These are phyloP conservation scores for Geotrypetes seraphini DNA, from an alignment of 2,797 vertebrate genomes.

Conservation along the genomic window DNA sequence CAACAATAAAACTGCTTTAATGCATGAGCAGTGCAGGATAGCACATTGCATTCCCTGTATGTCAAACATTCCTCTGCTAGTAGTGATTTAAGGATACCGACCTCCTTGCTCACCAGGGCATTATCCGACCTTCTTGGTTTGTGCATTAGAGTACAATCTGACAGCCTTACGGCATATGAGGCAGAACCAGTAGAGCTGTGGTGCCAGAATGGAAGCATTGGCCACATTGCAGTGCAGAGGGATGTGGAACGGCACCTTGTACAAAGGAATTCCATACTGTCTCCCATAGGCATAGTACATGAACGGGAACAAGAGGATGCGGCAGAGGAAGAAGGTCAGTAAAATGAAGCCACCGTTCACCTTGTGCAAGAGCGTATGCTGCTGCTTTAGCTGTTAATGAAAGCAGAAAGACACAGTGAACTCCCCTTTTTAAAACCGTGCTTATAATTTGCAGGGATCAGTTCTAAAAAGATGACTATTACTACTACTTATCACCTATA, in stretches of 20 bases:
- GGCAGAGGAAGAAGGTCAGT: conserved; percentile 83
- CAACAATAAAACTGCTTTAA: no score
- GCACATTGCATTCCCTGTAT: no score
- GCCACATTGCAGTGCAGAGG: conserved; percentile 76
- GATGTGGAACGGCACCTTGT: conserved; percentile 79
- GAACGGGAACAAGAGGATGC: conserved; percentile 89
- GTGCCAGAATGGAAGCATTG: conserved; percentile 78
- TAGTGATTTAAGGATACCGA: no score
- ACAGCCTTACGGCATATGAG: conserved; percentile 83
- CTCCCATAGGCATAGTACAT: conserved; percentile 85
- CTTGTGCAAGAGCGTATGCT: conserved; percentile 84
- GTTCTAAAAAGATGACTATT: no score
- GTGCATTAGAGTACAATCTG: conserved; percentile 59
- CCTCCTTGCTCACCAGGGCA: neutral
- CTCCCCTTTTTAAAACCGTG: no score
- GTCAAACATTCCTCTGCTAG: no score
- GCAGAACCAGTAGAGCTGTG: conserved; percentile 94
- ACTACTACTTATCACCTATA: no score
- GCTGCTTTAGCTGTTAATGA: conserved; percentile 58
- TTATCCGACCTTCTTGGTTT: conserved; percentile 32
- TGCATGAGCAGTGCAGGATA: no score
- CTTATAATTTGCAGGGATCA: no score
- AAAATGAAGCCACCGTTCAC: conserved; percentile 78
- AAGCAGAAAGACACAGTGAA: conserved; percentile 4
- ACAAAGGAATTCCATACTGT: conserved; percentile 66